A percentile compares a stretch with the other conserved stretches of the same genome.
phyloP scores from a whole-genome alignment of 2,797 vertebrate genomes.

The Ctenochaetus hawaiiensis region DNA sequence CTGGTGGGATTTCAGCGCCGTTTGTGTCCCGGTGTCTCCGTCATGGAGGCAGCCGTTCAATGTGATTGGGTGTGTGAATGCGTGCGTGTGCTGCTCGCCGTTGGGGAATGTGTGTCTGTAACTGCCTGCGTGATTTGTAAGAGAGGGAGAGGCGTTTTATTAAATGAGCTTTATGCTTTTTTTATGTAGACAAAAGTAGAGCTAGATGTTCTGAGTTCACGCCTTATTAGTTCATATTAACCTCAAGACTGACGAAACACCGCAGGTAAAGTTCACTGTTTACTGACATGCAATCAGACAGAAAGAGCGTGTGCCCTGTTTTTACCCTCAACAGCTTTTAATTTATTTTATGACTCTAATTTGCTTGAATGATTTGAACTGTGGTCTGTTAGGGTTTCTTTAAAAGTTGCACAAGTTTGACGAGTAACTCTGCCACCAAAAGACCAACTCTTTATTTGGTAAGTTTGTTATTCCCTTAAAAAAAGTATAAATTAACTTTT shows the following conservation, averaged over 20 bases:
- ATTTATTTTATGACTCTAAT: background rate
- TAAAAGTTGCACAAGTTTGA: background rate
- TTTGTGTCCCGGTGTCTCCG: slow-evolving; percentile 20
- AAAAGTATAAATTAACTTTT: no score
- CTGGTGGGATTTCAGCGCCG: background rate
- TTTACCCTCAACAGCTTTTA: background rate
- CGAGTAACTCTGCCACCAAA: no score
- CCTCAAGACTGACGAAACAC: slow-evolving; percentile 12
- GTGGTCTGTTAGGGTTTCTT: no score
- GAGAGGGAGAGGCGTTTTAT: slow-evolving; percentile 15
- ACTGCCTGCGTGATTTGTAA: slow-evolving; percentile 26
- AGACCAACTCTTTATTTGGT: no score
- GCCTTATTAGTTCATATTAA: slow-evolving; percentile 29
- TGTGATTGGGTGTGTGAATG: slow-evolving; percentile 12
- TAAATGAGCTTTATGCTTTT: slow-evolving; percentile 7
- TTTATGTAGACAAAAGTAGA: slow-evolving; percentile 11
- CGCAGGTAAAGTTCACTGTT: slow-evolving; percentile 3
- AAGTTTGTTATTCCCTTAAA: no score
- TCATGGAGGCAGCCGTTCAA: slow-evolving; percentile 26
- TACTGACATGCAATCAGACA: slow-evolving; percentile 13
- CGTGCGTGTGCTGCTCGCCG: background rate
- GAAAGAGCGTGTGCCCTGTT: background rate
- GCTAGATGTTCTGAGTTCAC: slow-evolving; percentile 26
- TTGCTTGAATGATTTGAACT: background rate
- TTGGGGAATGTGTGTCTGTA: slow-evolving; percentile 19